Evolutionary conservation across 2,888 invertebrate genomes (phyloP).

Genomic region (Oxycera nigricornis): DNA sequence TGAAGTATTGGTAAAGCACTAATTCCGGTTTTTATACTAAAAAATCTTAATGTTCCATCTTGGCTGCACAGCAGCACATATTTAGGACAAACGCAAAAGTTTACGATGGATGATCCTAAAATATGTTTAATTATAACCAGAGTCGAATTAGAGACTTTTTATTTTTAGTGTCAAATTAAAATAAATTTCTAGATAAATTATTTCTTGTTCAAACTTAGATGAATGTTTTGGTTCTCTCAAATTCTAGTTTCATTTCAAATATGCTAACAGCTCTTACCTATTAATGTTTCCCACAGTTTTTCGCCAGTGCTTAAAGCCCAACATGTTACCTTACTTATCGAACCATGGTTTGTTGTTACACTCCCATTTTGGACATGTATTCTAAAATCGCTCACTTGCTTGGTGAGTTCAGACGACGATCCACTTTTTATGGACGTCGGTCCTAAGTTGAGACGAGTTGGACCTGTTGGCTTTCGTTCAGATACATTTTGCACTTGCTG

Average conservation of each 20-base stretch:
- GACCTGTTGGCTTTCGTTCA: conserved; percentile 40
- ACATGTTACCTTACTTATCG: conserved; percentile 66
- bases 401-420: conserved; percentile 52
- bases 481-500: conserved; percentile 59
- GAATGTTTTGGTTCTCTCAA: no score
- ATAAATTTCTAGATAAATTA: no score
- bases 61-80: conserved; percentile 59
- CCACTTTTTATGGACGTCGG: conserved; percentile 44
- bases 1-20: conserved; percentile 58
- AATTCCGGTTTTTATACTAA: conserved; percentile 56
- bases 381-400: conserved; percentile 62
- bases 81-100: conserved; percentile 58
- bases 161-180: no score
- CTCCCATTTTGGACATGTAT: conserved; percentile 63
- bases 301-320: conserved; percentile 67
- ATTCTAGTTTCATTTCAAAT: no score
- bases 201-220: no score
- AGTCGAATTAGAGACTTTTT: no score
- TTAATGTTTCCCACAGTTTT: conserved; percentile 74
- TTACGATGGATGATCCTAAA: conserved; percentile 60
- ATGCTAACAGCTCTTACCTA: conserved; percentile 68
- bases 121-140: no score
- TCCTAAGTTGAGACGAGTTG: conserved; percentile 49
- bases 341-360: conserved; percentile 68
- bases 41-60: conserved; percentile 58